phyloP scores from a whole-genome alignment of 2,113 vertebrate species.

The Rhinogobius similis region DNA sequence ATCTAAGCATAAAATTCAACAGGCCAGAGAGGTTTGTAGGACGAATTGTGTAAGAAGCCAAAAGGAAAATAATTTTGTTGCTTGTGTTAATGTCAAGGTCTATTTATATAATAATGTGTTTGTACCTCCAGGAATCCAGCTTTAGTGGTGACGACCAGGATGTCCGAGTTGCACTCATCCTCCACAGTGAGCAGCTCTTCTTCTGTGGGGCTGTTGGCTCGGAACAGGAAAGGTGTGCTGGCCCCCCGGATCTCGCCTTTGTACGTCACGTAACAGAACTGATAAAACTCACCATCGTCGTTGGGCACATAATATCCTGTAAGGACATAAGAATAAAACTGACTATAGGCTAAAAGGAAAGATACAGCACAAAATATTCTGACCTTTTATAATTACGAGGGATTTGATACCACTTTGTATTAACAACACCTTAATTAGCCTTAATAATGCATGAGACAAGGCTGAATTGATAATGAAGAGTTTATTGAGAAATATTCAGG shows the following conservation, averaged over 20 bases:
- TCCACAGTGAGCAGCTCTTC: constrained; percentile 97
- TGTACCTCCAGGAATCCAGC: constrained; percentile 91
- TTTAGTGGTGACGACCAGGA: constrained; percentile 97
- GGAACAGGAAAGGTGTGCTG: constrained; percentile 98
- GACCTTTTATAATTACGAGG: not conserved
- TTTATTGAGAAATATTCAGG: too few species aligned
- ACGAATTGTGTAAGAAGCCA: not conserved
- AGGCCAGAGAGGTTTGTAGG: not conserved
- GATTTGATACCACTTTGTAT: too few species aligned
- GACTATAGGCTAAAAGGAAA: constrained; percentile 2
- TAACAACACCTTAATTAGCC: not conserved
- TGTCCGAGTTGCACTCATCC: constrained; percentile 96
- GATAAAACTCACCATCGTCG: constrained; percentile 98
- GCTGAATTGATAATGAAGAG: too few species aligned
- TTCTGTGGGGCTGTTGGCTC: constrained; percentile 86
- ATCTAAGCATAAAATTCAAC: not conserved
- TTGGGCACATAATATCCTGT: constrained; percentile 96
- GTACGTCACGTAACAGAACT: constrained; percentile 97
- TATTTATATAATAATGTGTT: not conserved
- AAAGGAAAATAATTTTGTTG: not conserved
- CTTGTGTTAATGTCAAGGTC: not conserved
- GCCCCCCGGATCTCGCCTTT: constrained; percentile 98
- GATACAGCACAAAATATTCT: not conserved
- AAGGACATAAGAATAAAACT: constrained; percentile 1
- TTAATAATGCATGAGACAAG: too few species aligned